Evolutionary conservation across 2,113 vertebrate genomes (phyloP).

Genomic region (Fukomys damarensis): DNA sequence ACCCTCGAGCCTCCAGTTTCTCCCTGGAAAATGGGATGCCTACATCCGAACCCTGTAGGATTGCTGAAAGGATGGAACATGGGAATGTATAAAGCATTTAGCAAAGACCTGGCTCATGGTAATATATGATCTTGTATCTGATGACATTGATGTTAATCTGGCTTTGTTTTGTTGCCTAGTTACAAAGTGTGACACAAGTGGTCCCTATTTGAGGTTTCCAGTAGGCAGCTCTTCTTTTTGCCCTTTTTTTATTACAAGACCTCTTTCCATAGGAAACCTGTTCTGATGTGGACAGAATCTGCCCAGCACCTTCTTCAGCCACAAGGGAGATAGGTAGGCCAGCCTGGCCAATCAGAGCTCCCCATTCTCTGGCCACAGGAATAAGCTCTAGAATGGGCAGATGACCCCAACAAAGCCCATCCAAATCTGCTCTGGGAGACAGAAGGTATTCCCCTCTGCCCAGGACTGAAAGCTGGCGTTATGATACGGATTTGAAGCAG

Average conservation of each 20-base stretch:
- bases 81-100: background rate
- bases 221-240: background rate
- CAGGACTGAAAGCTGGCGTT: background rate
- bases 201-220: background rate
- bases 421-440: background rate
- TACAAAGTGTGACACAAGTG: background rate
- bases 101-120: background rate
- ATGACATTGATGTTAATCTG: background rate
- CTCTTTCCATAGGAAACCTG: constrained; percentile 34
- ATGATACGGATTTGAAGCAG: background rate
- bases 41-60: background rate
- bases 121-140: background rate
- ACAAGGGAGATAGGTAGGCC: background rate
- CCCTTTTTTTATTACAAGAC: background rate
- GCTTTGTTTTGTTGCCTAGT: background rate
- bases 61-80: background rate
- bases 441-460: background rate
- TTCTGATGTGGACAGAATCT: background rate
- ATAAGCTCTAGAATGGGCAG: background rate
- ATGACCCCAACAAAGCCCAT: background rate
- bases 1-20: background rate
- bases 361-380: background rate
- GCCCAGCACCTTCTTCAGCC: background rate
- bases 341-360: background rate
- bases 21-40: background rate